Conservation (phyloP, 2,113 vertebrate genomes). For the Alethe castanea region DNA sequence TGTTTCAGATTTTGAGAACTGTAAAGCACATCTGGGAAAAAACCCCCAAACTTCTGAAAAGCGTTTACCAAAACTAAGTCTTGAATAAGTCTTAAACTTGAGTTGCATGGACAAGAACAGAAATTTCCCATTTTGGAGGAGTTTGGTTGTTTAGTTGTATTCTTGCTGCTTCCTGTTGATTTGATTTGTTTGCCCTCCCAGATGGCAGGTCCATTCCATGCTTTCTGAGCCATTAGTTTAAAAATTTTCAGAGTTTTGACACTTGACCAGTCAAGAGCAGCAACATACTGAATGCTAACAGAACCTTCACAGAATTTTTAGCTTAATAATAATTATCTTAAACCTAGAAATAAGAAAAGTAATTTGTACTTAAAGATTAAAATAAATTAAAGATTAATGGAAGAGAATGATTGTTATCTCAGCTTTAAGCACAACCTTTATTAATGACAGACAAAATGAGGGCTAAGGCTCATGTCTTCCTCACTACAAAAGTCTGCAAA, state of each 20-base stretch:
- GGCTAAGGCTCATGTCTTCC: neutral
- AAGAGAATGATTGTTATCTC: neutral
- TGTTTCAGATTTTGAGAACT: neutral
- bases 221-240: neutral
- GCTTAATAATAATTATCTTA: neutral
- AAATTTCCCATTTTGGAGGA: neutral
- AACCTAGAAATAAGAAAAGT: neutral
- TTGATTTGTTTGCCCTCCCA: neutral
- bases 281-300: neutral
- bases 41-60: accelerated
- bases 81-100: neutral
- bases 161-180: neutral
- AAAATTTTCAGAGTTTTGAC: neutral
- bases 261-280: neutral
- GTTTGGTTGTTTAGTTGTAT: neutral
- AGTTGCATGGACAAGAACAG: neutral
- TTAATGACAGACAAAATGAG: neutral
- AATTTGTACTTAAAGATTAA: neutral
- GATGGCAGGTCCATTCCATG: neutral
- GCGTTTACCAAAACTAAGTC: neutral
- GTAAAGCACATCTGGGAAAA: neutral
- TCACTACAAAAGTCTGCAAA: neutral
- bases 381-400: neutral
- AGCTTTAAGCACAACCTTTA: neutral
- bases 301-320: neutral